Base-by-base conservation (phyloP, 2,888 invertebrate genomes). In the Trissonchulus sp. region DNA sequence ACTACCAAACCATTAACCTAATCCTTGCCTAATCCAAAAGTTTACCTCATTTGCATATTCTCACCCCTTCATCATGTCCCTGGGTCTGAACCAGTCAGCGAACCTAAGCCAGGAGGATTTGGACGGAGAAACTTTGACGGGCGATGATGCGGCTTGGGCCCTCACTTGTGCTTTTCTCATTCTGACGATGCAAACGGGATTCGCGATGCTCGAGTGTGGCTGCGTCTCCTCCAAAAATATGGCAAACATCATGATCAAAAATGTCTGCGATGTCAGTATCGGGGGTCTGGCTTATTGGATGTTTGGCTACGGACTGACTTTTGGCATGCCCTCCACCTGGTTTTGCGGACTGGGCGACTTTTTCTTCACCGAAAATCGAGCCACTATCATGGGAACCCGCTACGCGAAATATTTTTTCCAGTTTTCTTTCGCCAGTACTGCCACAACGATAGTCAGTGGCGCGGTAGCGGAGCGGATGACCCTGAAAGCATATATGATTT, bases 211-310 rank as follows among this genome's bases (percentile, higher is more conserved):
- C 79, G 95, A 95, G 84, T 93, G 94, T 0, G 95, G 95, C 0
- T 93, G 92, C 81, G 94, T 95, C 1, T 80, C 81, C 1, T 76
- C 80, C 37, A 84, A 94, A 86, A 95, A 95, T 83, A 94, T 95
- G 87, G 94, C 94, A 0, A 95, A 95, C 84, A 94, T 95, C 76
- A 94, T 94, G 94, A 93, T 95, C 92, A 95, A 94, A 85, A 95
- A 94, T 82, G 90, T 93, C 0, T 92, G 93, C 0, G 94, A 95
- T 81, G 93, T 95, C 73, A 92, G 93, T 0, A 88, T 94, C 23
- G 94, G 94, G 1, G 94, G 93, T 77, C 84, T 93, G 23, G 93
- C 93, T 0, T 95, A 94, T 85, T 95, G 95, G 95, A 89, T 92
- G 37, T 93, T 94, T 83, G 94, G 94, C 0, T 95, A 92, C 84